phyloP scores from a whole-genome alignment of 2,113 vertebrate genomes.

The Colius striatus region DNA sequence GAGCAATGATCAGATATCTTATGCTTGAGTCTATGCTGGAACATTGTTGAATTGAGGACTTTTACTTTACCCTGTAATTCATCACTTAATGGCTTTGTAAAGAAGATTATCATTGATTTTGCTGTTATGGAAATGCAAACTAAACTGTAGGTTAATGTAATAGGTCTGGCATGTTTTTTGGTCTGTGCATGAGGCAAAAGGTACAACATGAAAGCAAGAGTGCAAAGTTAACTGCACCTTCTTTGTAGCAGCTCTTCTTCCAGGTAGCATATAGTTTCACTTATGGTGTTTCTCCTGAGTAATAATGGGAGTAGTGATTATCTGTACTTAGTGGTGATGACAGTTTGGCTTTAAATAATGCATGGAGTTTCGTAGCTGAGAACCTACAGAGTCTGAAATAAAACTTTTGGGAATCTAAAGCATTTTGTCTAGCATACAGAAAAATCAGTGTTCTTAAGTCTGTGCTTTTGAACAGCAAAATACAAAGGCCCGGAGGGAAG shows the following conservation, averaged over 20 bases:
- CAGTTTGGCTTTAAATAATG: constrained; percentile 23
- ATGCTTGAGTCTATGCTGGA: neutral
- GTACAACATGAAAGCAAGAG: neutral
- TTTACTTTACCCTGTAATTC: neutral
- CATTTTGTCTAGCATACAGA: neutral
- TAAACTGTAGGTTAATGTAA: neutral
- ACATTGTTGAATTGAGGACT: neutral
- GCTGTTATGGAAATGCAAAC: neutral
- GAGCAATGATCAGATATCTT: neutral
- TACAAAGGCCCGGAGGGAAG: neutral
- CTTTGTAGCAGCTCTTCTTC: neutral
- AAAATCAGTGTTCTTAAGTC: neutral
- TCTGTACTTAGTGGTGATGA: neutral
- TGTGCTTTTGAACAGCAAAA: neutral
- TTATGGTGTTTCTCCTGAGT: neutral
- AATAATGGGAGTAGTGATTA: neutral
- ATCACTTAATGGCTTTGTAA: neutral
- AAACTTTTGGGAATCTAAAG: neutral
- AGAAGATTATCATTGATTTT: neutral
- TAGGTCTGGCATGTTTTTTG: neutral
- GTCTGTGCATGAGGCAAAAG: neutral
- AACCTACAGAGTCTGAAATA: constrained; percentile 8
- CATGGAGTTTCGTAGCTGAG: neutral
- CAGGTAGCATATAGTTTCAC: neutral
- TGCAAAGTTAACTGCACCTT: neutral